Evolutionary conservation across 2,888 invertebrate species (phyloP).

Genomic region (Pristionchus maxplancki): DNA sequence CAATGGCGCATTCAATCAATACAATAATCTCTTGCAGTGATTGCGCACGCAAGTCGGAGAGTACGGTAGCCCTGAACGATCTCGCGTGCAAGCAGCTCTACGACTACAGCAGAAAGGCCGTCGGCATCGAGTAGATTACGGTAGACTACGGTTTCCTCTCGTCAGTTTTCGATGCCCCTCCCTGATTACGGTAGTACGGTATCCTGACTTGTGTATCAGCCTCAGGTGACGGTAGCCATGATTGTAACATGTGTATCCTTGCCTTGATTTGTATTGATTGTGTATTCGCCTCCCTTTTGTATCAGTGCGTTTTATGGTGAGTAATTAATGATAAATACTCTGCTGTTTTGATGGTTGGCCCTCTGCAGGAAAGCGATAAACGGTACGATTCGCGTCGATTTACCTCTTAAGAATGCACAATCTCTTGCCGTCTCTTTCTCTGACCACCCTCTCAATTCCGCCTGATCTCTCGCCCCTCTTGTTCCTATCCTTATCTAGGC

Average conservation of each 20-base stretch:
- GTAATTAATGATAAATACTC: not conserved
- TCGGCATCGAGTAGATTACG: constrained; percentile 46
- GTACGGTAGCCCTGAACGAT: constrained; percentile 67
- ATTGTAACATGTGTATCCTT: not conserved
- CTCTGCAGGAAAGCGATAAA: not conserved
- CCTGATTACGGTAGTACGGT: not conserved
- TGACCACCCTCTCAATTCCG: not conserved
- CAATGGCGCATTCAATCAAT: not conserved
- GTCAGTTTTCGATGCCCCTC: no score
- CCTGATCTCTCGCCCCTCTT: not conserved
- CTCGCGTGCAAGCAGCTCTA: constrained; percentile 72
- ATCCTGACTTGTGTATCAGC: not conserved
- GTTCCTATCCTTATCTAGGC: constrained; percentile 2
- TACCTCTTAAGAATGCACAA: not conserved
- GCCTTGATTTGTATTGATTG: constrained; percentile 6
- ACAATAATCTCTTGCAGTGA: constrained; percentile 30
- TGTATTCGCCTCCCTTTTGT: not conserved
- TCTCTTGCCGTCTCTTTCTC: constrained; percentile 9
- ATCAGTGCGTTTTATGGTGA: not conserved
- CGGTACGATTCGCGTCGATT: not conserved
- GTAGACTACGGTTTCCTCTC: not conserved
- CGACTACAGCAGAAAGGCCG: constrained; percentile 69
- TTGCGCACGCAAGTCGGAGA: constrained; percentile 56
- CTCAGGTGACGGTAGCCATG: not conserved
- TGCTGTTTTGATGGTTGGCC: not conserved